Evolutionary conservation across 2,797 vertebrate genomes (phyloP).

Genomic region (Halcyon leucocephala): DNA sequence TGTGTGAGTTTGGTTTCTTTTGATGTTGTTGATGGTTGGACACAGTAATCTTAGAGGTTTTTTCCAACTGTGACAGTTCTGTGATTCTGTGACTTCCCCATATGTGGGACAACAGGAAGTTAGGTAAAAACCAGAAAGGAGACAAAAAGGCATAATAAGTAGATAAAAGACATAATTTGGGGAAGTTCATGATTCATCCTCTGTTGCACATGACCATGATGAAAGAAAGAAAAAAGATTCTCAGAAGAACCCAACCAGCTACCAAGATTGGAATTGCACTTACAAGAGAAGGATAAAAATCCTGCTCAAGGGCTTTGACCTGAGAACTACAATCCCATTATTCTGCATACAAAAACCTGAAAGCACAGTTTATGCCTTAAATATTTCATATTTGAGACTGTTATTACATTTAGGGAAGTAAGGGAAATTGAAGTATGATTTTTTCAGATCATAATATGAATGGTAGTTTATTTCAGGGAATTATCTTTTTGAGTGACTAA

Average conservation of each 20-base stretch:
- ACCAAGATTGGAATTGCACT: background rate
- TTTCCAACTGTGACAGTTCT: too few relatives aligned
- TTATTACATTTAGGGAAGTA: background rate
- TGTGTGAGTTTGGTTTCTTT: too few relatives aligned
- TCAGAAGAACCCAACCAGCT: background rate
- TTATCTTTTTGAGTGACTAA: slow-evolving; percentile 14
- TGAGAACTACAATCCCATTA: rapidly evolving
- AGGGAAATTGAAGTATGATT: background rate
- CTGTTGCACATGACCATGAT: background rate
- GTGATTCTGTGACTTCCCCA: background rate
- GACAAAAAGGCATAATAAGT: background rate
- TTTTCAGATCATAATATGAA: background rate
- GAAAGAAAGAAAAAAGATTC: background rate
- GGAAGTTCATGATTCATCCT: background rate
- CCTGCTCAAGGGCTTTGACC: background rate
- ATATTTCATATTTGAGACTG: background rate
- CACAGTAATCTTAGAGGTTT: too few relatives aligned
- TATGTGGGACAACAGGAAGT: background rate
- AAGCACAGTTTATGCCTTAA: background rate
- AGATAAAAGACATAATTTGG: background rate
- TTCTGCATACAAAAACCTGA: background rate
- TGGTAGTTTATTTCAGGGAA: slow-evolving; percentile 26
- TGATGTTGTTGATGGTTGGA: too few relatives aligned
- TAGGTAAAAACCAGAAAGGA: background rate
- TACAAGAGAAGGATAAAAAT: background rate